Percentiles rank a stretch among this genome's conserved stretches.
phyloP scores from a whole-genome alignment of 1,140 invertebrate species.

The Drosophila sulfurigaster region DNA sequence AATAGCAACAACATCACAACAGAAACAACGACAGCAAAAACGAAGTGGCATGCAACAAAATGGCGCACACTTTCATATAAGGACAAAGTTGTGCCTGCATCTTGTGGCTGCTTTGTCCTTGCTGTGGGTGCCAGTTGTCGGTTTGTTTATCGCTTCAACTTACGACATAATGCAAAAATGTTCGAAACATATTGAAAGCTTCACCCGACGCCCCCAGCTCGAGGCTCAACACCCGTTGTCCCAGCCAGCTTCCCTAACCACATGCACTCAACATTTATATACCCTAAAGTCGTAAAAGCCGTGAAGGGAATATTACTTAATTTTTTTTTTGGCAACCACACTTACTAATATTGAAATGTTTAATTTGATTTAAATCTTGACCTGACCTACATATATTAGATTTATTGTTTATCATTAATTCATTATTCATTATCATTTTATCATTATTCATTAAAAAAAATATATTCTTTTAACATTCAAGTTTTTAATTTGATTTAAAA shows the following conservation, averaged over 20 bases:
- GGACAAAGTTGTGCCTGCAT: conserved; percentile 72
- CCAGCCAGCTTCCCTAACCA: background rate
- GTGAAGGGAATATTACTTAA: background rate
- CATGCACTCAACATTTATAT: background rate
- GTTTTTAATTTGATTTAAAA: no score
- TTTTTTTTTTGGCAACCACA: background rate
- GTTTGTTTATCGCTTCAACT: conserved; percentile 74
- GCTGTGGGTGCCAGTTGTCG: conserved; percentile 53
- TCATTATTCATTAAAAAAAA: no score
- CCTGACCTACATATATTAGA: no score
- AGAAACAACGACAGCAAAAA: conserved; percentile 23
- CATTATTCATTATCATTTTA: no score
- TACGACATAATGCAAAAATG: conserved; percentile 73
- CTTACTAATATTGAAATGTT: no score
- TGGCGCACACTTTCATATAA: conserved; percentile 59
- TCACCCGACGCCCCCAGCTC: conserved; percentile 7
- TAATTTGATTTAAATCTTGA: no score
- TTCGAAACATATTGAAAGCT: conserved; percentile 79
- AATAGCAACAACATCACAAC: conserved; percentile 32
- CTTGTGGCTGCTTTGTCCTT: conserved; percentile 62
- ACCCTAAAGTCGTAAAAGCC: background rate
- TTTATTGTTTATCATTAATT: no score
- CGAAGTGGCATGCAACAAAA: conserved; percentile 65
- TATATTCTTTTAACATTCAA: no score
- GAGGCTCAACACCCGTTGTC: background rate